Percentiles rank a stretch among this genome's conserved stretches.
These are phyloP conservation scores for Clarias gariepinus DNA, from an alignment of 2,113 vertebrate species.

Conservation along the genomic window DNA sequence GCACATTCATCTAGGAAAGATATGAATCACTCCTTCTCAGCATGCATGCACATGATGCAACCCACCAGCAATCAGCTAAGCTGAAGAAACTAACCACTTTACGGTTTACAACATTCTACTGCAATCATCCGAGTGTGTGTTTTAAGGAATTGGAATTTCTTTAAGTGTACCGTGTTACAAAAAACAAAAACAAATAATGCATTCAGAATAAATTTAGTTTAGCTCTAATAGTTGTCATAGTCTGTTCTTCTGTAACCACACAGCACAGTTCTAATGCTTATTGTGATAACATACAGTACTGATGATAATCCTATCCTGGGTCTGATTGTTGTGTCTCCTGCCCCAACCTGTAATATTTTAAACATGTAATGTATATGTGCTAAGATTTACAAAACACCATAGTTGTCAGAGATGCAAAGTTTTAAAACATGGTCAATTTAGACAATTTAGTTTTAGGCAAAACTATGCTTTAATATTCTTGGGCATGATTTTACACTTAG, in stretches of 20 bases:
- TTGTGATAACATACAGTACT: neutral
- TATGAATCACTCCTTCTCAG: slow-evolving; percentile 16
- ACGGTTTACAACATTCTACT: neutral
- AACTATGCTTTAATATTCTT: neutral
- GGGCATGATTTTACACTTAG: neutral
- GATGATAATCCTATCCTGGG: neutral
- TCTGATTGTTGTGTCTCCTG: neutral
- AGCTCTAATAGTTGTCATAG: neutral
- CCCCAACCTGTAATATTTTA: neutral
- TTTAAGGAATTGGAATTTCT: neutral
- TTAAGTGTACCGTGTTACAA: neutral
- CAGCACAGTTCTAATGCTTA: neutral
- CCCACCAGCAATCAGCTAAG: neutral
- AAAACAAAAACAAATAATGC: neutral
- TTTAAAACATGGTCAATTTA: no score
- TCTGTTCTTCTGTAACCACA: neutral
- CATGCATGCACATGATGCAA: neutral
- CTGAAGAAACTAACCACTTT: neutral
- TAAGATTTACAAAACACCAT: neutral
- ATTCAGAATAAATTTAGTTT: neutral
- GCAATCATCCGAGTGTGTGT: neutral
- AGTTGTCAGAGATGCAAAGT: neutral
- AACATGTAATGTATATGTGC: neutral
- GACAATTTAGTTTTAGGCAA: neutral
- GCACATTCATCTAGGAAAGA: neutral